These are phyloP conservation scores for Aphidius gifuensis DNA, from an alignment of 1,140 invertebrate genomes.

Conservation along the genomic window DNA sequence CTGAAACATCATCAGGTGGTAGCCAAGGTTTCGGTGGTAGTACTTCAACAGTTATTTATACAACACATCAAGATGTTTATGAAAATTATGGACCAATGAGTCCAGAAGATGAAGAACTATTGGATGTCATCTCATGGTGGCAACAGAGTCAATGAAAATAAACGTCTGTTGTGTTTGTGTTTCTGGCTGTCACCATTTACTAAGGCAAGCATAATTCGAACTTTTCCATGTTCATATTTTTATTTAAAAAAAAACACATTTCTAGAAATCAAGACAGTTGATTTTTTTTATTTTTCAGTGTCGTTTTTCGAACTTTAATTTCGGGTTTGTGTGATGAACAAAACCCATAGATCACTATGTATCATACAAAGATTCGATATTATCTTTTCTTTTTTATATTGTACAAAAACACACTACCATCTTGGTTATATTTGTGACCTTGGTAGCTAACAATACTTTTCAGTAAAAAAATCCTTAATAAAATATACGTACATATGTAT, in stretches of 20 bases:
- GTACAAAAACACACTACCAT: conserved; percentile 29
- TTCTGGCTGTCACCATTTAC: conserved; percentile 13
- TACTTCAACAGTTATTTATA: conserved; percentile 55
- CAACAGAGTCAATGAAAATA: conserved; percentile 60
- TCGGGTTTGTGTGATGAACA: no score
- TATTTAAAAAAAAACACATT: neutral
- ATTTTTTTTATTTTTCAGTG: conserved; percentile 6
- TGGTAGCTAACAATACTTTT: conserved; percentile 46
- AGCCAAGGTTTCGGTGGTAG: conserved; percentile 52
- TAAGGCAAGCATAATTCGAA: conserved; percentile 33
- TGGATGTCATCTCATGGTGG: conserved; percentile 87
- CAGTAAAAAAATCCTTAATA: conserved; percentile 40
- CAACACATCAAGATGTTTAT: conserved; percentile 62
- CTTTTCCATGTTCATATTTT: conserved; percentile 10
- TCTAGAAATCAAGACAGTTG: neutral
- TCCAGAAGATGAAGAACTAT: conserved; percentile 84
- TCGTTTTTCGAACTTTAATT: neutral
- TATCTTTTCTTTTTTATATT: conserved; percentile 4
- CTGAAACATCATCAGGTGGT: conserved; percentile 66
- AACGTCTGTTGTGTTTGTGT: neutral
- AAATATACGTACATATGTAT: conserved; percentile 23
- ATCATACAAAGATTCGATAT: neutral
- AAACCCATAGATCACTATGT: no score
- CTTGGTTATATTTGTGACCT: conserved; percentile 51
- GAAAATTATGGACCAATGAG: conserved; percentile 80